Evolutionary conservation across 2,888 invertebrate species (phyloP).

Genomic region (Pseudococcus viburni): DNA sequence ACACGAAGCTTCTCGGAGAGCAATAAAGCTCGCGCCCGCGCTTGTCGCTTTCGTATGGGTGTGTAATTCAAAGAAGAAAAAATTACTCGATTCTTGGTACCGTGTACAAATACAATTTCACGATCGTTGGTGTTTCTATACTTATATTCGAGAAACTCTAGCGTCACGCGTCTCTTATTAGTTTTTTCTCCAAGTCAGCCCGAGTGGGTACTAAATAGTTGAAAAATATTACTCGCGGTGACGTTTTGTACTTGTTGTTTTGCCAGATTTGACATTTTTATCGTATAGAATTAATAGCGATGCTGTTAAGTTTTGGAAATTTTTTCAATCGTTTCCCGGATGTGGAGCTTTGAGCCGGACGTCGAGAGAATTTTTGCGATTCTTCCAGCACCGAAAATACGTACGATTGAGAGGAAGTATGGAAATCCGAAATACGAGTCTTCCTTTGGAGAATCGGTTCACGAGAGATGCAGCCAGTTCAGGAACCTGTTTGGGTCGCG

Average conservation of each 20-base stretch:
- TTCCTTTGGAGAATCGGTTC: slow-evolving; percentile 41
- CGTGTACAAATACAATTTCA: neutral
- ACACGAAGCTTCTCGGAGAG: neutral
- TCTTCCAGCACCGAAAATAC: neutral
- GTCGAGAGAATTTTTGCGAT: neutral
- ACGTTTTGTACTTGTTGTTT: neutral
- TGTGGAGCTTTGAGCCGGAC: neutral
- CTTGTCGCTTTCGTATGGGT: neutral
- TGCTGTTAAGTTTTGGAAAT: neutral
- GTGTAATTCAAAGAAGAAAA: slow-evolving; percentile 5
- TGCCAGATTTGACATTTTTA: slow-evolving; percentile 45
- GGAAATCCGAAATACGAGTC: slow-evolving; percentile 23
- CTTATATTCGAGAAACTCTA: slow-evolving; percentile 22
- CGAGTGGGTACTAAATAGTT: neutral
- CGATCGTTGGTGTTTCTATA: slow-evolving; percentile 7
- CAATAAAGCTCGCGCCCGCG: slow-evolving; percentile 1
- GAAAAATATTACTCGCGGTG: slow-evolving; percentile 3
- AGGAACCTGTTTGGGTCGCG: slow-evolving; percentile 32
- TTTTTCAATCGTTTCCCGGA: slow-evolving; percentile 28
- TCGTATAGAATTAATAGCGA: neutral
- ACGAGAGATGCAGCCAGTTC: slow-evolving; percentile 28
- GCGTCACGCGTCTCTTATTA: slow-evolving; percentile 33
- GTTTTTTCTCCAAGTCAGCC: neutral
- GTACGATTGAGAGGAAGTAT: slow-evolving; percentile 26
- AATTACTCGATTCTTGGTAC: neutral